Evolutionary conservation across 2,797 vertebrate genomes (phyloP).

Genomic region (Dipus sagitta): DNA sequence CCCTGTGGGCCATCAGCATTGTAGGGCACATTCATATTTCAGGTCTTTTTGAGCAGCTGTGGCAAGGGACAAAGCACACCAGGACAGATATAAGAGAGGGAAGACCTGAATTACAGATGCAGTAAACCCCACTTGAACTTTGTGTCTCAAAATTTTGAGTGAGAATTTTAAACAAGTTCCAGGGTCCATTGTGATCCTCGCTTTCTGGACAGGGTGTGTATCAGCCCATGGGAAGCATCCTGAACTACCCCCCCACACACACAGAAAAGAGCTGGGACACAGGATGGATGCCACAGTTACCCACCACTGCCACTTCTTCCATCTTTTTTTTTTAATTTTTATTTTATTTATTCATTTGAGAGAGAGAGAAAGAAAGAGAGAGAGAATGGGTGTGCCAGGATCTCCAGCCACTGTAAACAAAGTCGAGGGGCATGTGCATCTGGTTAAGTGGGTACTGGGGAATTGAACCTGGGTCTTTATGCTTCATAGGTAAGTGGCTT

Average conservation of each 20-base stretch:
- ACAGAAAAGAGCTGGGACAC: neutral
- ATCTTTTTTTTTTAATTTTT: neutral
- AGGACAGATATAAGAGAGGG: neutral
- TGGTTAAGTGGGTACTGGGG: too few relatives aligned
- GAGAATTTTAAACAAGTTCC: neutral
- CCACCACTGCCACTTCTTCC: neutral
- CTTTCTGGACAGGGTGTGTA: neutral
- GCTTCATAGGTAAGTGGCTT: too few relatives aligned
- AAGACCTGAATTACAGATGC: neutral
- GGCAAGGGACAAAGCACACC: neutral
- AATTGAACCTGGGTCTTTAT: too few relatives aligned
- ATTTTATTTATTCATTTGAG: too few relatives aligned
- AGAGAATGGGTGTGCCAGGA: too few relatives aligned
- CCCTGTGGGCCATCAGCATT: neutral
- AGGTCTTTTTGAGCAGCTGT: neutral
- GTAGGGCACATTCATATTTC: neutral
- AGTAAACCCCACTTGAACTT: neutral
- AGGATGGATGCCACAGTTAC: neutral
- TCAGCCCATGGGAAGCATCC: neutral
- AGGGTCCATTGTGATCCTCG: neutral
- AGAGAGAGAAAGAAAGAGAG: too few relatives aligned
- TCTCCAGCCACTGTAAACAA: too few relatives aligned
- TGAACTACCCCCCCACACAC: neutral
- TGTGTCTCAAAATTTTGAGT: neutral
- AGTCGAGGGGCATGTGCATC: too few relatives aligned